Base-by-base conservation (phyloP, 2,797 vertebrate genomes). In the Periophthalmus magnuspinnatus region DNA sequence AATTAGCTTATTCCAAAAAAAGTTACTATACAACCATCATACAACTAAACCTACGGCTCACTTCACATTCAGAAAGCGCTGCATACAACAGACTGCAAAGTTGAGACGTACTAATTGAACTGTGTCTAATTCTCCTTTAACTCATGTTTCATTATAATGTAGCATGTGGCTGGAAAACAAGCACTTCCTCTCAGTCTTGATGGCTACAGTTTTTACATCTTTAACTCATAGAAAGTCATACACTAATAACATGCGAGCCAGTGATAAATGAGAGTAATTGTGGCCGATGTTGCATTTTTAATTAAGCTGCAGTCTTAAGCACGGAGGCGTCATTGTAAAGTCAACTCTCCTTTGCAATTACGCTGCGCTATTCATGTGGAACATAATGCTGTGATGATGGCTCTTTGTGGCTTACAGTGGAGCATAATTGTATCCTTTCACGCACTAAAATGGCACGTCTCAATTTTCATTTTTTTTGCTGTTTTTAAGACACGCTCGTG, bases 341-440 rank as follows among this genome's bases (percentile, higher is more conserved):
- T 87, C 81, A 86, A 83, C 86, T 89, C 84, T 86, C 75, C 69
- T 75, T 82, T 84, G 91, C 91, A 92, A 91, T 93, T 93, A 92
- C 83, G 82, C 75, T 14, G 73, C 84, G 84, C 90, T 86, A 87
- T 92, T 93, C 91, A 89, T 87, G 84, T 86, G 78, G 72, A 87
- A 77, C 87, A 91, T 90, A 91, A 93, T 89, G 83, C 82, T 82
- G 75, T 85, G 82, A 89, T 89, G 90, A 85, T 86, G 83, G 86
- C 80, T 84, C 86, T 87, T 91, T 92, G 90, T 84, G 80, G 77
- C 81, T 79, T 82, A 91, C 89, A 89, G 86, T 84, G 71, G 82
- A 70, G 72, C 78, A 84, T 92, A 92, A 93, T 91, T 91, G 86
- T 79, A 77, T 84, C 81, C 78, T 91, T 91, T 89, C 81, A 81